Evolutionary conservation across 2,113 vertebrate species (phyloP).

Genomic region (Clarias macrocephalus): DNA sequence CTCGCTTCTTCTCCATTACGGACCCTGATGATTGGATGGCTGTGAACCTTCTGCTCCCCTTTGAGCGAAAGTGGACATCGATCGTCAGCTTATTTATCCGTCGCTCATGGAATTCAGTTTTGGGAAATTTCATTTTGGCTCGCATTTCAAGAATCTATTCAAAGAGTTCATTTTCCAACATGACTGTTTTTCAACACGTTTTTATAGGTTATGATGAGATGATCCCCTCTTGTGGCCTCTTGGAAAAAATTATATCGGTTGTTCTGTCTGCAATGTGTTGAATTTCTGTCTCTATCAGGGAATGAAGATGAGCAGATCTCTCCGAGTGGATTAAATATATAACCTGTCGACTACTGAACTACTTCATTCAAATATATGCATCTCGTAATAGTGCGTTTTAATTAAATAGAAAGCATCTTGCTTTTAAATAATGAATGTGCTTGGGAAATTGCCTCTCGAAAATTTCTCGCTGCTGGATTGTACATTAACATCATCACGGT

Average conservation of each 20-base stretch:
- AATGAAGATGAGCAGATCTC: background rate
- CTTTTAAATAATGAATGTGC: slow-evolving; percentile 13
- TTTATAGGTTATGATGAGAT: background rate
- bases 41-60: slow-evolving; percentile 14
- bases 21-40: slow-evolving; percentile 30
- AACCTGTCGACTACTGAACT: background rate
- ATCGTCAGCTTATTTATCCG: slow-evolving; percentile 17
- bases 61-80: slow-evolving; percentile 8
- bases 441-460: slow-evolving; percentile 1
- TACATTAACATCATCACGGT: slow-evolving; percentile 10
- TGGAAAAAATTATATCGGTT: background rate
- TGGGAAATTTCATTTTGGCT: slow-evolving; percentile 55
- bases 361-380: slow-evolving; percentile 9
- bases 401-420: slow-evolving; percentile 29
- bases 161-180: slow-evolving; percentile 33
- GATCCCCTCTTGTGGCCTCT: background rate
- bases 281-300: background rate
- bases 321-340: background rate
- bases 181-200: slow-evolving; percentile 2
- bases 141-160: slow-evolving; percentile 37
- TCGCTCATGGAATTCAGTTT: slow-evolving; percentile 47
- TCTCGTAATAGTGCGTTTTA: background rate
- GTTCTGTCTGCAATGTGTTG: slow-evolving; percentile 5
- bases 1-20: slow-evolving; percentile 15
- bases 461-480: background rate